Conservation (phyloP, 2,888 invertebrate genomes). For the Conistra vaccinii region DNA sequence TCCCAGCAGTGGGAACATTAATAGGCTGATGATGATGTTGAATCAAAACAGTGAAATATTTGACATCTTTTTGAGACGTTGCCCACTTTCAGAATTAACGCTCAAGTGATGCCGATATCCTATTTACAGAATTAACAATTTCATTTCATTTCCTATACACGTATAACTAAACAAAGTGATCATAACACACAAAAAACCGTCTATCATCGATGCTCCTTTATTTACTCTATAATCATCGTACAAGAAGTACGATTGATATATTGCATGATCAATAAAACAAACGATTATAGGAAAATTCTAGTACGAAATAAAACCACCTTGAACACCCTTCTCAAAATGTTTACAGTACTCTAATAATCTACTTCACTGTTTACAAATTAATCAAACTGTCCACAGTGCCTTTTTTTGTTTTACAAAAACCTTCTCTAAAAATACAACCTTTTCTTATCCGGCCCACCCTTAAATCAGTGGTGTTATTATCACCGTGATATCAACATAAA, state of each 20-base stretch:
- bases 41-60: no score
- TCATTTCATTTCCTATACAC: neutral
- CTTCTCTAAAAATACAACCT: slow-evolving; percentile 14
- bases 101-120: neutral
- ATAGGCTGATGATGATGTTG: no score
- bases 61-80: no score
- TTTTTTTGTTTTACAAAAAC: slow-evolving; percentile 8
- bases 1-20: no score
- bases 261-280: neutral
- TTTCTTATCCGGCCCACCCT: slow-evolving; percentile 44
- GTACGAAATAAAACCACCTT: neutral
- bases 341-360: neutral
- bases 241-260: neutral
- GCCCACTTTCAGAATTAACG: no score
- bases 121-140: neutral
- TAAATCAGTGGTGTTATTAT: slow-evolving; percentile 67
- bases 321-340: neutral
- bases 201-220: neutral
- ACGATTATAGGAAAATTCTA: neutral
- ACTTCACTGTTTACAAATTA: slow-evolving; percentile 2
- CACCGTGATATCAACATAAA: slow-evolving; percentile 54
- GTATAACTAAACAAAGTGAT: neutral
- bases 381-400: slow-evolving; percentile 11
- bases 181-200: no score
- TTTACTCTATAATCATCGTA: neutral